A percentile compares a stretch with the other conserved stretches of the same genome.
Conservation (phyloP, 2,888 invertebrate species). For the Eurytoma adleriae region DNA sequence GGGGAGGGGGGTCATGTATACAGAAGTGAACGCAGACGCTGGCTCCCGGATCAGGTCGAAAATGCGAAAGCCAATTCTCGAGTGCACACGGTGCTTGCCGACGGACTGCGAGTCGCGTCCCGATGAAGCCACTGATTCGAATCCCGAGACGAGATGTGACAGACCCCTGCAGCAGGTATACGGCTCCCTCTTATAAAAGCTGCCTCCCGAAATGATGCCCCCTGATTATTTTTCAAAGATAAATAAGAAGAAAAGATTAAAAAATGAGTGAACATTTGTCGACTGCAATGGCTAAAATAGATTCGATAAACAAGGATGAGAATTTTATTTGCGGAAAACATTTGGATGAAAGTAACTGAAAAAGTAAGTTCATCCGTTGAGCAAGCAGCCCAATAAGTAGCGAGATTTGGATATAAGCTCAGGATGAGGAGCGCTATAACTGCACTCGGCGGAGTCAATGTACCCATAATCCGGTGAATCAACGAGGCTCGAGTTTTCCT, state of each 20-base stretch:
- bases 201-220: too few relatives aligned
- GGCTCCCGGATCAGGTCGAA: slow-evolving; percentile 62
- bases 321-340: too few relatives aligned
- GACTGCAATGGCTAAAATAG: too few relatives aligned
- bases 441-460: slow-evolving; percentile 49
- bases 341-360: background rate
- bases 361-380: slow-evolving; percentile 7
- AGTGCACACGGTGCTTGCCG: slow-evolving; percentile 59
- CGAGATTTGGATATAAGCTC: background rate
- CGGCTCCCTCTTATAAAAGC: background rate
- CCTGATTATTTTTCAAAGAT: slow-evolving; percentile 16
- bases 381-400: slow-evolving; percentile 9
- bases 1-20: too few relatives aligned
- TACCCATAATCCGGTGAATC: slow-evolving; percentile 52
- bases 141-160: slow-evolving; percentile 43
- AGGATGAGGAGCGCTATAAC: background rate
- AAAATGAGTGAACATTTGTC: too few relatives aligned
- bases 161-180: slow-evolving; percentile 27
- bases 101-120: slow-evolving; percentile 19
- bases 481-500: slow-evolving; percentile 23
- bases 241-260: background rate
- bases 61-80: slow-evolving; percentile 68
- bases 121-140: slow-evolving; percentile 40
- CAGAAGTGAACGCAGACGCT: too few relatives aligned
- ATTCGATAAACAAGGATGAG: too few relatives aligned